Evolutionary conservation across 1,140 invertebrate species (phyloP), one percentile per base, ranked within the genome.

Genomic region (Lasaia peninsularis): DNA sequence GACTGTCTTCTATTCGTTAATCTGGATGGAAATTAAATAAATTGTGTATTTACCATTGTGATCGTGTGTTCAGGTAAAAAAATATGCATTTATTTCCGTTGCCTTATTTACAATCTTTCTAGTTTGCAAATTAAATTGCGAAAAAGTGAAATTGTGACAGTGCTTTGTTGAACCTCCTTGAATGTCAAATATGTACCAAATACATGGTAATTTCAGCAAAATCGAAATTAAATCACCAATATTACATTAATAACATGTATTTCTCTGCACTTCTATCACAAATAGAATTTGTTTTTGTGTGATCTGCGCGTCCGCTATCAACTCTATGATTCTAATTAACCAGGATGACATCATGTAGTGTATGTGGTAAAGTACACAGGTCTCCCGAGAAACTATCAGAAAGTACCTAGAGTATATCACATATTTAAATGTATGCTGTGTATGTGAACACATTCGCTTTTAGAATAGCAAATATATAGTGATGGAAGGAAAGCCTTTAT

Each of bases 1-100:
- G 83, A 78, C 67, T 75, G 73, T 78, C 73, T 69, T 63, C 56
- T 55, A 63, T 72, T 72, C 61, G 75, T 69, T 75, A 76, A 79
- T 73, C 67, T 53, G 60, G 44, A 73, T 54, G 62, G 67, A 73
- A 63, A 67, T 63, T 65, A 71, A 65, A 65, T 65, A 35, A 54
- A 55, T 55, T 73, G 66, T 71, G 67, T 73, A 63, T 65, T 67
- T 69, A 58, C 52, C 9, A 20, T 49, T 60, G 35, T 28, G 53
- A 56, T 56, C 14, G 8, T 11, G 5, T 16, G 11, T 40, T 20
- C 24, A 55, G 53, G 53, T 55, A 55, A 10, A 12, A 44, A 16
- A 20, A 1, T 44, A 55, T 16, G 44, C 10, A 24, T 10, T 10
- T 14, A n/a, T 48, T 31, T 55, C 5, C 14, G 2, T 14, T 11